phyloP scores from a whole-genome alignment of 2,797 vertebrate species.

The Sebastolobus altivelis region DNA sequence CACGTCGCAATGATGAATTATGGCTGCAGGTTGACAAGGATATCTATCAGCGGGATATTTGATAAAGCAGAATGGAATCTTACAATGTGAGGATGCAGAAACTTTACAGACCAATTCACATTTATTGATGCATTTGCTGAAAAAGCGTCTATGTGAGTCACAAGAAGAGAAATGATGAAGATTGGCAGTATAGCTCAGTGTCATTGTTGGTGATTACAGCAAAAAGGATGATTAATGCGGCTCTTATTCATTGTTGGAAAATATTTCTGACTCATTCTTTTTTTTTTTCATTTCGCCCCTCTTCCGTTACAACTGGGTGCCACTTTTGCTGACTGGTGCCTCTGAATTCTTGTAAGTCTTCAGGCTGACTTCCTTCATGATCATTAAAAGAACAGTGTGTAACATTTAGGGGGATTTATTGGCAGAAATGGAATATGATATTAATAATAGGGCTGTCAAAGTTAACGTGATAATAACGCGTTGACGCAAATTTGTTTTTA shows the following conservation, averaged over 20 bases:
- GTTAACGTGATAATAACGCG: no score
- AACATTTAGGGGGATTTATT: fast-evolving
- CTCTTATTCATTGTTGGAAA: slow-evolving; percentile 40
- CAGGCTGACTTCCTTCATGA: slow-evolving; percentile 55
- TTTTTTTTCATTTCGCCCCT: slow-evolving; percentile 56
- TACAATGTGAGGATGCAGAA: slow-evolving; percentile 20
- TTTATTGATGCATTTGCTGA: slow-evolving; percentile 17
- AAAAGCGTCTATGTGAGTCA: slow-evolving; percentile 31
- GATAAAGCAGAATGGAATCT: slow-evolving; percentile 48
- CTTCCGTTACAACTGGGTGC: slow-evolving; percentile 46
- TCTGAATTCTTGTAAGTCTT: slow-evolving; percentile 36
- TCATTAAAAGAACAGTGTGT: slow-evolving; percentile 13
- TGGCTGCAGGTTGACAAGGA: slow-evolving; percentile 55
- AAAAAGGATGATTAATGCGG: slow-evolving; percentile 34
- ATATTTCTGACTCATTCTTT: slow-evolving; percentile 44
- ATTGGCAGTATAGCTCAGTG: slow-evolving; percentile 43
- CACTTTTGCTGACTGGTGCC: slow-evolving; percentile 2
- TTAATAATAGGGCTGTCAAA: no score
- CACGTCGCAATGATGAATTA: slow-evolving; percentile 52
- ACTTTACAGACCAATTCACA: slow-evolving; percentile 33
- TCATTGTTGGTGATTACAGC: slow-evolving; percentile 40
- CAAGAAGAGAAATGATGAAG: slow-evolving; percentile 30
- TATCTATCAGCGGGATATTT: slow-evolving; percentile 64
- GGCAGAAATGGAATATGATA: no score
- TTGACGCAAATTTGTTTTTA: fast-evolving